These are phyloP conservation scores for Neosalanx taihuensis DNA, from an alignment of 2,797 vertebrate species.

Conservation along the genomic window DNA sequence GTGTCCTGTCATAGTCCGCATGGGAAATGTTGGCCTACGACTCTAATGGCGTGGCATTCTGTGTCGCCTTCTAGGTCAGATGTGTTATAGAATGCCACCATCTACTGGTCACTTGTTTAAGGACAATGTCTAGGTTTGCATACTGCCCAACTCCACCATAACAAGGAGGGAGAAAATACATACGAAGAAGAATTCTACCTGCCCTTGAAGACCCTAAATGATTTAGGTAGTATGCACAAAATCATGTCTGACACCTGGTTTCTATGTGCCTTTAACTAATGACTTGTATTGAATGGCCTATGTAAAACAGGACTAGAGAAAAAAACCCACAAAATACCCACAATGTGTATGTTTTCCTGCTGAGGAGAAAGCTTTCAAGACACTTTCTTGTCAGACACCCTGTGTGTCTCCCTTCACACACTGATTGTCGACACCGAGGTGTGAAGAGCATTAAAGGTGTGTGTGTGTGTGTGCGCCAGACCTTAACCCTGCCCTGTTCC, in stretches of 20 bases:
- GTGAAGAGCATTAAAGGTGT: conserved; percentile 32
- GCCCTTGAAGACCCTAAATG: neutral
- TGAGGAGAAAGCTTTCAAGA: conserved; percentile 42
- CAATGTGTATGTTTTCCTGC: conserved; percentile 50
- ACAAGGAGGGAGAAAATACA: too few relatives aligned
- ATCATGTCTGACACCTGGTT: neutral
- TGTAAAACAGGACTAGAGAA: neutral
- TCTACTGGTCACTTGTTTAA: conserved; percentile 34
- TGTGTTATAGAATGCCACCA: conserved; percentile 33
- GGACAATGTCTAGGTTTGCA: neutral
- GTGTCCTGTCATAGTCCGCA: too few relatives aligned
- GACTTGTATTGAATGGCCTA: neutral
- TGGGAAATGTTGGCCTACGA: neutral
- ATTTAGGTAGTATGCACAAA: neutral
- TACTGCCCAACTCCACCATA: too few relatives aligned
- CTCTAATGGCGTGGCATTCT: neutral
- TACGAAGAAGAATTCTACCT: too few relatives aligned
- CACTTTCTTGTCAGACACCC: conserved; percentile 7
- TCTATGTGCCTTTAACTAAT: neutral
- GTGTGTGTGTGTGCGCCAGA: neutral
- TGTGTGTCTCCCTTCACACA: conserved; percentile 53
- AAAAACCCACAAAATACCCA: conserved; percentile 13
- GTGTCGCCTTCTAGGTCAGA: neutral
- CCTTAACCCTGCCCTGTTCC: neutral
- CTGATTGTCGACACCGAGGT: conserved; percentile 42